Evolutionary conservation across 2,797 vertebrate species (phyloP).

Genomic region (Scyliorhinus canicula): DNA sequence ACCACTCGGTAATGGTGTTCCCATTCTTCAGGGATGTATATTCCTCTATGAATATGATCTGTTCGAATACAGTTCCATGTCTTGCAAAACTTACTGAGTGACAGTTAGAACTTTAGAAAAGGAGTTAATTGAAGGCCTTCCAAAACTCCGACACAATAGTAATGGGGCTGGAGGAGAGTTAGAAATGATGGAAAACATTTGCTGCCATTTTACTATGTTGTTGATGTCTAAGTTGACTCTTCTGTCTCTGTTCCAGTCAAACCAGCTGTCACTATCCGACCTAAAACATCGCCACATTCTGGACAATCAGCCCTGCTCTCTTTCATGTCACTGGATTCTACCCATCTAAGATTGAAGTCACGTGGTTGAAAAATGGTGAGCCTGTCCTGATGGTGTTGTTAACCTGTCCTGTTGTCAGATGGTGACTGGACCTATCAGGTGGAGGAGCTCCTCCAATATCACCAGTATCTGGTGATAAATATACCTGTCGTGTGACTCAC

Average conservation of each 20-base stretch:
- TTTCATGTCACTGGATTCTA: conserved; percentile 61
- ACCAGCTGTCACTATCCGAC: conserved; percentile 50
- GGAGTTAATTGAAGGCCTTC: too few species aligned
- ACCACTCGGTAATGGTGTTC: too few species aligned
- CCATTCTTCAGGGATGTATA: too few species aligned
- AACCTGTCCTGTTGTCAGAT: conserved; percentile 47
- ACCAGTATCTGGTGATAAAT: conserved; percentile 53
- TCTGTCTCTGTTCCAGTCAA: conserved; percentile 42
- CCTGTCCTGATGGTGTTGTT: conserved; percentile 43
- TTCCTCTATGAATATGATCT: too few species aligned
- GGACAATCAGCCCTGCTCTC: conserved; percentile 48
- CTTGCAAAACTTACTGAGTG: too few species aligned
- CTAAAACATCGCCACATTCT: conserved; percentile 38
- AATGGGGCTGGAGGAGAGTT: too few species aligned
- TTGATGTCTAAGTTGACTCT: not conserved
- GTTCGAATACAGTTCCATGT: too few species aligned
- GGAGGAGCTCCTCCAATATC: conserved; percentile 54
- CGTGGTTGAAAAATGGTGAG: conserved; percentile 54
- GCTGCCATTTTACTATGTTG: too few species aligned
- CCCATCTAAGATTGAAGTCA: conserved; percentile 54
- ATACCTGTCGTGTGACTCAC: conserved; percentile 61
- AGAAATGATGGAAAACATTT: too few species aligned
- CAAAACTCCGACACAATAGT: too few species aligned
- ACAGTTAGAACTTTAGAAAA: too few species aligned
- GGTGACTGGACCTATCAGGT: conserved; percentile 66